phyloP scores from a whole-genome alignment of 1,140 invertebrate genomes.

The Myzus persicae region DNA sequence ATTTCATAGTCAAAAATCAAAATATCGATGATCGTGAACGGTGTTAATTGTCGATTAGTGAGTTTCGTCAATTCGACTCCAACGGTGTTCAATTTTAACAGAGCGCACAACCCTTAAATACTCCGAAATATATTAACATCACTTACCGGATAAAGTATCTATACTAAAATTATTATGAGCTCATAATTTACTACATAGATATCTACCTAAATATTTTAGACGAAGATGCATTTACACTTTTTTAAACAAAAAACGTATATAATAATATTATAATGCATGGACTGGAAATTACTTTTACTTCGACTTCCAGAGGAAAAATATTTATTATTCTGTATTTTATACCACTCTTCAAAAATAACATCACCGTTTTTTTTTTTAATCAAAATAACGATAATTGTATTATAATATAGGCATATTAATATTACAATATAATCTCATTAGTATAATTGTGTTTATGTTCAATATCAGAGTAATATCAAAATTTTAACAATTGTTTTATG shows the following conservation, averaged over 20 bases:
- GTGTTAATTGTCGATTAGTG: no score
- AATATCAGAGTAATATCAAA: background rate
- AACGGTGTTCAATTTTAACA: no score
- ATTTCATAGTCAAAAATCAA: no score
- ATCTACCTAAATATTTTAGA: background rate
- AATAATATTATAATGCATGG: background rate
- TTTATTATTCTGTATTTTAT: background rate
- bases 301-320: no score
- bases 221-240: background rate
- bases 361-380: background rate
- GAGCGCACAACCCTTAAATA: no score
- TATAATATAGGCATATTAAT: background rate
- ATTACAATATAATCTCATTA: background rate
- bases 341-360: background rate
- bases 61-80: no score
- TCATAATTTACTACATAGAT: background rate
- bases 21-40: no score
- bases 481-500: background rate
- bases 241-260: background rate
- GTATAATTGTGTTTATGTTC: background rate
- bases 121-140: no score
- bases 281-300: background rate
- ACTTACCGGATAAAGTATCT: background rate
- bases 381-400: background rate
- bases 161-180: background rate